phyloP scores from a whole-genome alignment of 1,140 invertebrate species.

The Uloborus diversus region DNA sequence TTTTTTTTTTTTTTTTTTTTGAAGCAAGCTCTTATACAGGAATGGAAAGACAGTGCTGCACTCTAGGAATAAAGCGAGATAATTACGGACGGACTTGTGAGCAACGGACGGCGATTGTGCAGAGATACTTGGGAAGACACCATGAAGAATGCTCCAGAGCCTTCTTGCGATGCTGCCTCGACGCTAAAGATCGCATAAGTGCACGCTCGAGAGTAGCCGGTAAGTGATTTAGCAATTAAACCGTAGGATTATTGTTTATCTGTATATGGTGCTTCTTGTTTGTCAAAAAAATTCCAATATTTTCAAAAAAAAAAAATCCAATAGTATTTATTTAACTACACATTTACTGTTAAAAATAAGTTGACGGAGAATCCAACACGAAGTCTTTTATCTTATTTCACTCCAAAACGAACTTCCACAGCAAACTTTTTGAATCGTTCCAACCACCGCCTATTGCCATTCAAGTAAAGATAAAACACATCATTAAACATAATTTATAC shows the following conservation, averaged over 20 bases:
- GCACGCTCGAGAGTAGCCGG: constrained; percentile 3
- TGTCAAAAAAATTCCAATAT: neutral
- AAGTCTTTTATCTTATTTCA: too few relatives aligned
- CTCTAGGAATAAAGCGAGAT: constrained; percentile 23
- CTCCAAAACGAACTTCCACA: too few relatives aligned
- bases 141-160: constrained; percentile 15
- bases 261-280: neutral
- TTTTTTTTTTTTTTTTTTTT: neutral
- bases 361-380: too few relatives aligned
- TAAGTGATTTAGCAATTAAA: neutral
- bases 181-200: neutral
- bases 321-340: neutral
- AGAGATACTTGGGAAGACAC: neutral
- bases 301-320: neutral
- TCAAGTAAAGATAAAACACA: too few relatives aligned
- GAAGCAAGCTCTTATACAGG: constrained; percentile 6
- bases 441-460: too few relatives aligned
- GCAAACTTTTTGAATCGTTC: too few relatives aligned
- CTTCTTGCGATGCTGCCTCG: constrained; percentile 28
- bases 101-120: constrained; percentile 9
- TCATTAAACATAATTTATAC: too few relatives aligned
- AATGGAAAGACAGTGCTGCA: constrained; percentile 5
- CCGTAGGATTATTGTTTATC: neutral
- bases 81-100: neutral
- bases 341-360: neutral